A percentile compares a stretch with the other conserved stretches of the same genome.
Conservation (phyloP, 2,888 invertebrate genomes). For the Andrena bicolor region DNA sequence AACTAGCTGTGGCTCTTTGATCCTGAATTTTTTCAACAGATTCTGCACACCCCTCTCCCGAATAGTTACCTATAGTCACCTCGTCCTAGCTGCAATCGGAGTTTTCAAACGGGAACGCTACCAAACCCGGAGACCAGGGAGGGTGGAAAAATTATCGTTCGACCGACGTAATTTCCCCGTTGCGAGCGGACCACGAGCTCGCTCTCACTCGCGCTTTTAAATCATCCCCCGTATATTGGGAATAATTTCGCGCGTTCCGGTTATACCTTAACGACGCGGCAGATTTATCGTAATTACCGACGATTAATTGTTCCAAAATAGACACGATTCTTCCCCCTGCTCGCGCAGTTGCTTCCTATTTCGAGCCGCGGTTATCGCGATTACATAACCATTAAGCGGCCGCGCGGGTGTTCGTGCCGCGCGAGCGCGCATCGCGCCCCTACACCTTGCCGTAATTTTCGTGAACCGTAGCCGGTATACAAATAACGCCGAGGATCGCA, state of each 20-base stretch:
- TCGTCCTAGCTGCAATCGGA: conserved; percentile 5
- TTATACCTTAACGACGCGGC: conserved; percentile 45
- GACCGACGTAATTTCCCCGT: conserved; percentile 15
- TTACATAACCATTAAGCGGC: conserved; percentile 50
- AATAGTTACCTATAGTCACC: not conserved
- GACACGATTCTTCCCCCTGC: conserved; percentile 47
- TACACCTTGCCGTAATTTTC: conserved; percentile 55
- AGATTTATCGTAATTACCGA: conserved; percentile 54
- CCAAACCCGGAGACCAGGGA: not conserved
- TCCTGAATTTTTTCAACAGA: no score
- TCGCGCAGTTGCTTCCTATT: conserved; percentile 50
- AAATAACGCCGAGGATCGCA: conserved; percentile 61
- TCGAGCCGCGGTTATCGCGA: conserved; percentile 50
- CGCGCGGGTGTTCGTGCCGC: conserved; percentile 4
- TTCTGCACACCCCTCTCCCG: no score
- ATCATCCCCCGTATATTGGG: conserved; percentile 42
- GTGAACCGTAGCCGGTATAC: conserved; percentile 53
- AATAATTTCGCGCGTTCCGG: conserved; percentile 52
- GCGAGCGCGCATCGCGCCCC: conserved; percentile 11
- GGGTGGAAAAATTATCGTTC: conserved; percentile 20
- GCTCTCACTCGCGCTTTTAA: conserved; percentile 22
- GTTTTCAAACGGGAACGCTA: conserved; percentile 1
- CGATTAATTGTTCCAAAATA: conserved; percentile 61
- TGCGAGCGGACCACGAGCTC: not conserved
- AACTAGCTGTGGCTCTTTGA: no score